Base-by-base conservation (phyloP, 2,888 invertebrate species). In the Listrodromus nycthemerus region DNA sequence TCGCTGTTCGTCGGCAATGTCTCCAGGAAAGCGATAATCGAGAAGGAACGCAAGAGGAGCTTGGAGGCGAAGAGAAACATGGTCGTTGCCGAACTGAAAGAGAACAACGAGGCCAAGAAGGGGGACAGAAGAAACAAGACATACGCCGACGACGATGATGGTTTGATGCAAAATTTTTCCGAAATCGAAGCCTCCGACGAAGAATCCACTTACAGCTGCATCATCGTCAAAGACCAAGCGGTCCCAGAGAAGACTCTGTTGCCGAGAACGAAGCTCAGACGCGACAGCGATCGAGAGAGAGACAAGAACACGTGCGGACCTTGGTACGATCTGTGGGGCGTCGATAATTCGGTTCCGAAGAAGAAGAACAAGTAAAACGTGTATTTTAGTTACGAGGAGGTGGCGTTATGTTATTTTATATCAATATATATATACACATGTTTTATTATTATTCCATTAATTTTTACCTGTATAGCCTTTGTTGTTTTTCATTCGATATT, bases 261-360 rank as follows among this genome's bases (percentile, higher is more conserved):
- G 65, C 97, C 97, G 0, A 94, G 97, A 80, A 97, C 97, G 1
- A 96, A 96, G 91, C 93, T 96, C 66, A 93, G 96, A 71, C 96
- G 96, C 90, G 91, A 94, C 90, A 87, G 93, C 91, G 91, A 94
- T 91, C 88, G 91, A 89, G 90, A 94, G 90, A 92, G 89, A 90
- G 94, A 87, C 10, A 92, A 92, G 52, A 97, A 97, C 90, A 96
- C 96, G 87, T 97, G 97, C 92, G 97, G 97, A 0, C 97, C 97
- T 0, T 97, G 97, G 97, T 97, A 97, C 91, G 97, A 98, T 93
- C 95, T 97, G 85, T 98, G 97, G 97, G 97, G 96, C 41, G 95
- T 96, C 80, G 97, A 97, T 93, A 95, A 96, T 58, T 96, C 96
- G 41, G 95, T 96, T 89, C 94, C 94, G 92, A 95, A 95, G 90